Evolutionary conservation across 2,797 vertebrate genomes (phyloP), one percentile per base, ranked within the genome.

Genomic region (Myotis daubentonii): DNA sequence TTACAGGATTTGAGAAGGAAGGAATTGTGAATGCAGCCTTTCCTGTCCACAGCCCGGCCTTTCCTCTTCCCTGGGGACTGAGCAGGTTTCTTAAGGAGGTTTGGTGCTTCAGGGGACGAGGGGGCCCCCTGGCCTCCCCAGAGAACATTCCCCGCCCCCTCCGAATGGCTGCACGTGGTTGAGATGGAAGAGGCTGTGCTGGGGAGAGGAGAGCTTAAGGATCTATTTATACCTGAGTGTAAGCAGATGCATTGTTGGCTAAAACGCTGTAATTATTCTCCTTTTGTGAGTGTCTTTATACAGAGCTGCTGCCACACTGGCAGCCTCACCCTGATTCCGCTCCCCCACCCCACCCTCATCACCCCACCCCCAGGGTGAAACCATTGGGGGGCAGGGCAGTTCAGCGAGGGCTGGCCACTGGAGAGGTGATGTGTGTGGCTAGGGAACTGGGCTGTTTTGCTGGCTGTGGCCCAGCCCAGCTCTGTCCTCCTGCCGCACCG

Each of bases 181-280:
- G 95, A 97, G 90, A 96, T 96, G 93, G 95, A 87, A 83, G 94
- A 92, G 88, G 65, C 75, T 91, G 71, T 94, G 96, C 94, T 94
- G 90, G 96, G 95, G 5, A 96, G 96, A 92, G 96, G 94, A 97
- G 95, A 94, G 95, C 93, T 95, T 93, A 80, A 0, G 76, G 94
- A 87, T 97, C 97, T 98, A 97, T 98, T 98, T 98, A 97, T 97
- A 97, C 95, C 96, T 91, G 92, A 93, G 96, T 97, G 87, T 92
- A 97, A 98, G 97, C 96, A 98, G 97, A 96, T 87, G 83, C 85
- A 81, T 91, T 20, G 93, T 89, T 95, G 95, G 97, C 97, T 97
- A 95, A 97, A 97, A 96, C 1, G n/a, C 90, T 97, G 90, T 96
- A 93, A 97, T 97, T 97, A 97, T 97, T 97, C 97, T 49, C 94